Conservation (phyloP, 2,888 invertebrate genomes). For the Epirrhoe alternata region DNA sequence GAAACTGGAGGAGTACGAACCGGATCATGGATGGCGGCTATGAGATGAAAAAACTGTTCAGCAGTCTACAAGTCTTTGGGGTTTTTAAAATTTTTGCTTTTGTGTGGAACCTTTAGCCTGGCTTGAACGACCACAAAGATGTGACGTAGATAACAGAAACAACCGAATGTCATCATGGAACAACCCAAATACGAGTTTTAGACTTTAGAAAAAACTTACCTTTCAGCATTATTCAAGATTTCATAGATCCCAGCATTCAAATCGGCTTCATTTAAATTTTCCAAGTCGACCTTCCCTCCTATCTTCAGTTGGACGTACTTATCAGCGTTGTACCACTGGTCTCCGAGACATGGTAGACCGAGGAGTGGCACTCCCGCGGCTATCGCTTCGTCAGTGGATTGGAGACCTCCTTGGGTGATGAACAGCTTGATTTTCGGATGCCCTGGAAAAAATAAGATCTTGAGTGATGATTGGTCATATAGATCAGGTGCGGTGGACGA, state of each 20-base stretch:
- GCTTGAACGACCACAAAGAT: too few relatives aligned
- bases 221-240: conserved; percentile 51
- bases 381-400: conserved; percentile 77
- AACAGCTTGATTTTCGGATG: conserved; percentile 79
- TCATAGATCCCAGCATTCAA: conserved; percentile 53
- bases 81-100: too few relatives aligned
- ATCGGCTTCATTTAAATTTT: conserved; percentile 51
- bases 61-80: too few relatives aligned
- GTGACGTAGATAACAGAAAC: too few relatives aligned
- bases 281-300: conserved; percentile 55
- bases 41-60: too few relatives aligned
- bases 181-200: neutral
- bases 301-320: conserved; percentile 58
- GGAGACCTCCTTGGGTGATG: conserved; percentile 77
- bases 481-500: too few relatives aligned
- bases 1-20: too few relatives aligned
- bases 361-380: conserved; percentile 70
- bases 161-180: too few relatives aligned
- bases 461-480: neutral
- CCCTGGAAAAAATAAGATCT: conserved; percentile 43
- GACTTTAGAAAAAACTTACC: conserved; percentile 41
- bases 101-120: too few relatives aligned
- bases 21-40: too few relatives aligned
- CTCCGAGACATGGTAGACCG: conserved; percentile 71
- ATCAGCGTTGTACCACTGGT: conserved; percentile 72